A percentile compares a stretch with the other conserved stretches of the same genome.
These are phyloP conservation scores for Priapulus caudatus DNA, from an alignment of 2,888 invertebrate species.

Conservation along the genomic window DNA sequence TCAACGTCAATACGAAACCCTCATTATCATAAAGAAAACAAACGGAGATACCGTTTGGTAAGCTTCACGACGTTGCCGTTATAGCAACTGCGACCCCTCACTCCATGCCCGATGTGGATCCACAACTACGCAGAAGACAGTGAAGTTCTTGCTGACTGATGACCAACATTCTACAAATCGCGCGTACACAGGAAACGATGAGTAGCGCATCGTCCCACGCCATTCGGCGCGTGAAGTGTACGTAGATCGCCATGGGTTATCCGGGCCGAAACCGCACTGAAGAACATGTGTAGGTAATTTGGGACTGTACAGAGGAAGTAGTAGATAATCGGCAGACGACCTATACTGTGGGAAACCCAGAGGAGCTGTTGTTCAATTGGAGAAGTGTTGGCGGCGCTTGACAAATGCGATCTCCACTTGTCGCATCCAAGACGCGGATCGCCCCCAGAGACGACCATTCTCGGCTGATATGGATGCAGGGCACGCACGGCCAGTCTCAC, in stretches of 20 bases:
- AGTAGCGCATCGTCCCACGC: constrained; percentile 22
- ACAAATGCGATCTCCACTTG: constrained; percentile 11
- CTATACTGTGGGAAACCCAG: constrained; percentile 20
- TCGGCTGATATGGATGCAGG: constrained; percentile 21
- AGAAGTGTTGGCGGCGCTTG: constrained; percentile 15
- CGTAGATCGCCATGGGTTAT: constrained; percentile 12
- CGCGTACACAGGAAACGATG: constrained; percentile 18
- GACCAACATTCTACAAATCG: constrained; percentile 21
- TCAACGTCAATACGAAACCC: constrained; percentile 22
- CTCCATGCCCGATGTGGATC: constrained; percentile 11
- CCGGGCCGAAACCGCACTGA: constrained; percentile 22
- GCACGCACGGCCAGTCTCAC: constrained; percentile 18
- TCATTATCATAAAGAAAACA: constrained; percentile 22
- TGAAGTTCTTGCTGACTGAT: constrained; percentile 18
- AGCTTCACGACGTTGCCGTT: constrained; percentile 10
- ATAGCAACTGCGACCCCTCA: constrained; percentile 7
- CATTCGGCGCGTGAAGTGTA: constrained; percentile 20
- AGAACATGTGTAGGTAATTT: constrained; percentile 11
- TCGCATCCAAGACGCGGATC: constrained; percentile 19
- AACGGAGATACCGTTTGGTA: constrained; percentile 19
- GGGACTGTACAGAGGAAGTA: constrained; percentile 18
- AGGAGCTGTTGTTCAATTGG: constrained; percentile 17
- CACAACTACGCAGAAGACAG: constrained; percentile 4
- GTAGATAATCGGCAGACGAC: constrained; percentile 22
- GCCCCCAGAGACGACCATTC: too few relatives aligned